Percentiles rank a stretch among this genome's conserved stretches.
Evolutionary conservation across 2,888 invertebrate species (phyloP).

Genomic region (Nymphalis urticae): DNA sequence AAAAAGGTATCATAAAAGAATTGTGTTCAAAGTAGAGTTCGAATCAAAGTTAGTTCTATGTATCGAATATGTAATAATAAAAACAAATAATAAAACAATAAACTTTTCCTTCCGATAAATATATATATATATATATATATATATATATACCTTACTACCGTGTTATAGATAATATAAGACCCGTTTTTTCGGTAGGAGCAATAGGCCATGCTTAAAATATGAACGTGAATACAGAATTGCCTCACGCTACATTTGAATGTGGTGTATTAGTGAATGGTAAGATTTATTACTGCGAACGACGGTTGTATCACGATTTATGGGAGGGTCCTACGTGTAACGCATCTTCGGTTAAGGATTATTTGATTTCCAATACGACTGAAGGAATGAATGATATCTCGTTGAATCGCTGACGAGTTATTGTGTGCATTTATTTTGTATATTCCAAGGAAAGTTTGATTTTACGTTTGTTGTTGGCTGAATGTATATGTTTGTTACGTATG

Average conservation of each 20-base stretch:
- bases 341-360: constrained; percentile 34
- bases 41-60: too few relatives aligned
- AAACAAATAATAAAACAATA: too few relatives aligned
- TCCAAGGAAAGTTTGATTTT: too few relatives aligned
- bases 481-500: too few relatives aligned
- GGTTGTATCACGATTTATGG: constrained; percentile 65
- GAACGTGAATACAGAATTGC: constrained; percentile 33
- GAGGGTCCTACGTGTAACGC: constrained; percentile 46
- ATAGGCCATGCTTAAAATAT: constrained; percentile 22
- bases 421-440: constrained; percentile 4
- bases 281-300: constrained; percentile 66
- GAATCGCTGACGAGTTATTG: constrained; percentile 8
- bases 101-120: too few relatives aligned
- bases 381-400: constrained; percentile 16
- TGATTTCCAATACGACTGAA: constrained; percentile 31
- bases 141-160: neutral
- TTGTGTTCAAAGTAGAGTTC: too few relatives aligned
- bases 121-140: too few relatives aligned
- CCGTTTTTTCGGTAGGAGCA: constrained; percentile 8
- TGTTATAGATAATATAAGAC: neutral
- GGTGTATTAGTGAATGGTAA: constrained; percentile 73
- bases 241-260: constrained; percentile 70
- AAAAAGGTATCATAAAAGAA: too few relatives aligned
- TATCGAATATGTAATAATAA: too few relatives aligned
- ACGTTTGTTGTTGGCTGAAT: too few relatives aligned